Percentiles rank a stretch among this genome's conserved stretches.
These are phyloP conservation scores for Cryptus armator DNA, from an alignment of 2,888 invertebrate species.

Conservation along the genomic window DNA sequence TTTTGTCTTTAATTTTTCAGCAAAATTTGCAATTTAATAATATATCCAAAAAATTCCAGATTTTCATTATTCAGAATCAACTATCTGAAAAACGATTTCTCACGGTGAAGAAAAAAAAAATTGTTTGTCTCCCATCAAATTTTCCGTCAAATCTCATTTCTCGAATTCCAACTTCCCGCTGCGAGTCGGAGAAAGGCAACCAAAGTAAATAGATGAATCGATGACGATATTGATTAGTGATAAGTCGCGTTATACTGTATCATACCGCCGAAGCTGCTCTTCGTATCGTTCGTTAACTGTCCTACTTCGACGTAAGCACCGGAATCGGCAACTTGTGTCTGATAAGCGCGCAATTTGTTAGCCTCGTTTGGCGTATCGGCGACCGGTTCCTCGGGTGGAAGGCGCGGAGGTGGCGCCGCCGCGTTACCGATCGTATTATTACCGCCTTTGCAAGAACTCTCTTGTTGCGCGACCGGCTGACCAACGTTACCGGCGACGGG, in stretches of 20 bases:
- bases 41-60: no score
- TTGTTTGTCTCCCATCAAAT: background rate
- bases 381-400: conserved; percentile 65
- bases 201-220: background rate
- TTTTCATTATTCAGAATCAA: no score
- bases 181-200: background rate
- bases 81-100: no score
- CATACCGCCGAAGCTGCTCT: conserved; percentile 81
- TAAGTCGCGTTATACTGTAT: conserved; percentile 83
- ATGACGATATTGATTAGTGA: conserved; percentile 77
- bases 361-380: conserved; percentile 58
- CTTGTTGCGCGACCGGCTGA: conserved; percentile 48
- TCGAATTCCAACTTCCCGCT: background rate
- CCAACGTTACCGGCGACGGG: background rate
- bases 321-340: conserved; percentile 76
- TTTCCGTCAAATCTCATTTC: background rate
- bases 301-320: conserved; percentile 77
- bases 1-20: no score
- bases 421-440: background rate
- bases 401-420: conserved; percentile 62
- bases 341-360: conserved; percentile 76
- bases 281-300: conserved; percentile 77
- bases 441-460: background rate
- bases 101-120: background rate
- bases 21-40: no score